These are phyloP conservation scores for Neuroterus valhalla DNA, from an alignment of 1,140 invertebrate species.

Conservation along the genomic window DNA sequence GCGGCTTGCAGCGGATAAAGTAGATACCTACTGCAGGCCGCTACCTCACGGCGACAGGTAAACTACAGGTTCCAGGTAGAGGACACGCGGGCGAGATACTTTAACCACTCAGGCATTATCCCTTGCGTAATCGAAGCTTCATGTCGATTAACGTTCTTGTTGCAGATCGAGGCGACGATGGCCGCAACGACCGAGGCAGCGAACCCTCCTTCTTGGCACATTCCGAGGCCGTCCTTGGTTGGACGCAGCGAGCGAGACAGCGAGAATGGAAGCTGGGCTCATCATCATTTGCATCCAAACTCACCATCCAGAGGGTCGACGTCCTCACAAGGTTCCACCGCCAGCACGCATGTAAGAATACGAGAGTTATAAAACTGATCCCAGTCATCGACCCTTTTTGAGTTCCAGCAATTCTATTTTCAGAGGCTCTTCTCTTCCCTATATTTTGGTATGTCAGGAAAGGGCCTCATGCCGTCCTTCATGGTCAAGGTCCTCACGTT, in stretches of 20 bases:
- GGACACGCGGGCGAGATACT: constrained; percentile 51
- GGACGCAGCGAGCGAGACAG: constrained; percentile 71
- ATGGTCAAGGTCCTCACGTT: too few relatives aligned
- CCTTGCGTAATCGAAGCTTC: constrained; percentile 58
- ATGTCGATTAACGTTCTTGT: constrained; percentile 61
- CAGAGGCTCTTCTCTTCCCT: neutral
- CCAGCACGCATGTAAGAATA: constrained; percentile 84
- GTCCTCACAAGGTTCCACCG: constrained; percentile 84
- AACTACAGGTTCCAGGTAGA: constrained; percentile 35
- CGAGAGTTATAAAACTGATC: constrained; percentile 17
- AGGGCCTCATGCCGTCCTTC: too few relatives aligned
- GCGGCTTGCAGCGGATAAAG: constrained; percentile 8
- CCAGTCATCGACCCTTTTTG: neutral
- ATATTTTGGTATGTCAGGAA: neutral
- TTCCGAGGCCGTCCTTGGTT: constrained; percentile 83
- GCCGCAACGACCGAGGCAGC: constrained; percentile 56
- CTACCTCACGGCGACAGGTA: constrained; percentile 37
- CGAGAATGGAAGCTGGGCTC: constrained; percentile 69
- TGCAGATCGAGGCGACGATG: constrained; percentile 76
- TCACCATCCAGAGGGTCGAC: constrained; percentile 79
- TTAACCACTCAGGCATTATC: constrained; percentile 53
- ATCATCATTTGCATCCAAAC: constrained; percentile 63
- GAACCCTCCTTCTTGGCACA: constrained; percentile 80
- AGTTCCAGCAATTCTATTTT: neutral
- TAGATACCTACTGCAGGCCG: constrained; percentile 31